Conservation (phyloP, 2,113 vertebrate genomes). For the Azemiops feae region DNA sequence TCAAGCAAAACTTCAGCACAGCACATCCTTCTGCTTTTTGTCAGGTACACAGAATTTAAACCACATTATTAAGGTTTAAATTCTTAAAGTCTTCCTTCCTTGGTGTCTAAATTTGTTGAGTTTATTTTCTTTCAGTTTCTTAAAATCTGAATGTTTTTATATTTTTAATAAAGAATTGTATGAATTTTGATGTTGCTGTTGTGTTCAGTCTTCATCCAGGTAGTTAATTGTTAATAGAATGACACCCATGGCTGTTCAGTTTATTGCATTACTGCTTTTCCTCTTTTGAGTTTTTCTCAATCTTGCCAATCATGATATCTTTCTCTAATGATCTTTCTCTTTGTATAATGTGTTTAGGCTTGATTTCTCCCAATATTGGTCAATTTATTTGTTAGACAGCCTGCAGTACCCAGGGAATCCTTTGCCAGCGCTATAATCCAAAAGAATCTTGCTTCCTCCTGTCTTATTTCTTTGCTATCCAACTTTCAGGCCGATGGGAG, state of each 20-base stretch:
- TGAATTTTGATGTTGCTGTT: not conserved
- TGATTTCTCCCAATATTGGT: not conserved
- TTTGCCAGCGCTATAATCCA: not conserved
- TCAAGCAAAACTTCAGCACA: too few relatives aligned
- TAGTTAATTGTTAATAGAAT: not conserved
- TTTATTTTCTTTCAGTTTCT: not conserved
- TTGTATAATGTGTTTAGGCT: not conserved
- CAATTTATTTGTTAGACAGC: not conserved
- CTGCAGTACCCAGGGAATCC: not conserved
- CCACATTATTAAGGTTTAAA: not conserved
- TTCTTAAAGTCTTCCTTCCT: not conserved
- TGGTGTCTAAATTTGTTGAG: not conserved
- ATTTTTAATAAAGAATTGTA: not conserved
- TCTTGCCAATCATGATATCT: not conserved
- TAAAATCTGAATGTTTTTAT: not conserved
- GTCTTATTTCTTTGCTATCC: not conserved
- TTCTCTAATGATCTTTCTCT: not conserved
- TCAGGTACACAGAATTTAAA: not conserved
- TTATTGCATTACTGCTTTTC: not conserved
- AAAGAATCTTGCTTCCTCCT: not conserved
- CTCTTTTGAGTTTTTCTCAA: not conserved
- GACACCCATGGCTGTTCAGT: not conserved
- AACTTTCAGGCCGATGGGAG: not conserved
- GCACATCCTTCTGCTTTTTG: not conserved
- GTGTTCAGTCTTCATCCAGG: not conserved